Evolutionary conservation across 2,113 vertebrate genomes (phyloP).

Genomic region (Hypocryptadius cinnamomeus): DNA sequence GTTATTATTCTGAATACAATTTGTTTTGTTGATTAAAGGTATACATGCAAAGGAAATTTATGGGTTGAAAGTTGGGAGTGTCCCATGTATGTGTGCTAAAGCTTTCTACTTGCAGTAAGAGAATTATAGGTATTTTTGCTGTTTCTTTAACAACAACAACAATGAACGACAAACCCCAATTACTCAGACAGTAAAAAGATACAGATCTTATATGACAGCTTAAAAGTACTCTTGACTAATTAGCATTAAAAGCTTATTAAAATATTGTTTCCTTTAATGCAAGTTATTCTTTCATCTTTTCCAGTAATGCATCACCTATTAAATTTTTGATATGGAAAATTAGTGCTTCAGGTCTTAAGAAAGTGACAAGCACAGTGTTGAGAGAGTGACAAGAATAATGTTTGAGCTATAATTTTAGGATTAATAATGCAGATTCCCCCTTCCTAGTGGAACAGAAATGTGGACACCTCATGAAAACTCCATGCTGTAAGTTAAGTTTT

Average conservation of each 20-base stretch:
- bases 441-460: neutral
- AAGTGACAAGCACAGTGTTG: neutral
- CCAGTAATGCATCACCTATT: neutral
- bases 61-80: neutral
- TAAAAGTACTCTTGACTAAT: neutral
- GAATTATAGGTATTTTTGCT: neutral
- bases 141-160: neutral
- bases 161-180: neutral
- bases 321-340: constrained; percentile 12
- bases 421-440: neutral
- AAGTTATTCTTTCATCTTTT: neutral
- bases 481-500: neutral
- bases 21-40: neutral
- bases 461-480: neutral
- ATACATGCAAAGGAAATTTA: neutral
- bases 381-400: neutral
- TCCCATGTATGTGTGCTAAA: neutral
- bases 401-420: neutral
- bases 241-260: neutral
- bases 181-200: neutral
- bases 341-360: neutral
- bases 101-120: neutral
- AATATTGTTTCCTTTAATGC: neutral
- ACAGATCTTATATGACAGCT: neutral
- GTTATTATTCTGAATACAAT: neutral